Evolutionary conservation across 2,113 vertebrate species (phyloP), one percentile per base, ranked within the genome.

Genomic region (Harpagus bidentatus): DNA sequence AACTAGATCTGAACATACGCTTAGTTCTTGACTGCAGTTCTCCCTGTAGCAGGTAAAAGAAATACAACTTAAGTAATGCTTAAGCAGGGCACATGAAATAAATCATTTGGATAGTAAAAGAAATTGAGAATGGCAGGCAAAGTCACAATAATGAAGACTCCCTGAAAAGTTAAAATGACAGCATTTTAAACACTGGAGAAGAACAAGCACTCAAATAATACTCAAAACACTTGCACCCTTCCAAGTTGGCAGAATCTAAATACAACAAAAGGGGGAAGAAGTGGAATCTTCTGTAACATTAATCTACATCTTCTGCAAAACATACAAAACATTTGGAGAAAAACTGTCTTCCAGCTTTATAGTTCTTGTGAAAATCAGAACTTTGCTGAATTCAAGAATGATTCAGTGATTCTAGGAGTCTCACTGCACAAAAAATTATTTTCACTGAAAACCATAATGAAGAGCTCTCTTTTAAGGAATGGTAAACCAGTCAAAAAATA

Each of bases 31-130:
- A 6, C 87, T 92, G 84, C 97, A 97, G 42, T 85, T 98, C 86
- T 97, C 97, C 71, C 99, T 99, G 95, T 86, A 94, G 53, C 55
- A 97, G 76, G 86, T 76, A 93, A 50, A 95, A 83, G n/a, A 69
- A 93, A 22, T 4, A 43, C 6, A 93, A n/a, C 14, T 1, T 69
- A 47, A 76, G 45, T 15, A 85, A 58, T 16, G 13, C 21, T 56
- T 86, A 55, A 82, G 22, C 23, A 50, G 4, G 12, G 9, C 32
- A 87, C 4, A 32, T 11, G 11, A 62, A 87, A 59, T 47, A 26
- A 34, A 43, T 50, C 7, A 61, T 23, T 16, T 61, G 19, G 21
- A 42, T 1, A 62, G 23, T 11, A 53, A 83, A 85, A 14, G 40
- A 85, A 90, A 80, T 17, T 21, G 40, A 56, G 16, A 72, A 65